Evolutionary conservation across 2,797 vertebrate species (phyloP).

Genomic region (Argya squamiceps): DNA sequence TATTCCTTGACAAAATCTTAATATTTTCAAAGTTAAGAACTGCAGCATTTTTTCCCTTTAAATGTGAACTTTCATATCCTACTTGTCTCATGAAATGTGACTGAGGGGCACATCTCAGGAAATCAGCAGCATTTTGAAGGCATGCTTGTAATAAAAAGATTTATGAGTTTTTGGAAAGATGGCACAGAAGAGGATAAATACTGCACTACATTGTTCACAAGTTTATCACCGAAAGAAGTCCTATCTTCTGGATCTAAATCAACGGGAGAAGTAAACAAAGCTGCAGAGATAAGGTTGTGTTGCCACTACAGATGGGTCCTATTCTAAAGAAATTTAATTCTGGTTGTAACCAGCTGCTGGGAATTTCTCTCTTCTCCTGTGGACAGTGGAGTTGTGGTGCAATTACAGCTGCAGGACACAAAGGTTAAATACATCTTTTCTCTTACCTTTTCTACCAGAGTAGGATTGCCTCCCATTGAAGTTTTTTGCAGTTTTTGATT

Average conservation of each 20-base stretch:
- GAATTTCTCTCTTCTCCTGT: background rate
- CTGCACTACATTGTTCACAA: rapidly evolving
- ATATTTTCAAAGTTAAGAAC: background rate
- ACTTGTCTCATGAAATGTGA: background rate
- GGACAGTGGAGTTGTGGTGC: background rate
- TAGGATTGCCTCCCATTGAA: background rate
- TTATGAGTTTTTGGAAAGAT: background rate
- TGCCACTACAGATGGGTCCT: background rate
- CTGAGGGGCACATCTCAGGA: background rate
- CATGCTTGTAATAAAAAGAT: background rate
- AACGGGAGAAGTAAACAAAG: background rate
- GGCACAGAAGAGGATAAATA: background rate
- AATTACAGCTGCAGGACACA: background rate
- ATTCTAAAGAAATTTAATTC: background rate
- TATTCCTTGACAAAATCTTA: constrained; percentile 1
- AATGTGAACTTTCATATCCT: background rate
- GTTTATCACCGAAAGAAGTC: background rate
- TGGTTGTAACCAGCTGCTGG: background rate
- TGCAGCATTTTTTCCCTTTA: background rate
- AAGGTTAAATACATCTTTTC: background rate
- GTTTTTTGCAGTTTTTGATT: rapidly evolving
- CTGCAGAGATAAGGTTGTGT: background rate
- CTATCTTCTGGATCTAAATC: constrained; percentile 5
- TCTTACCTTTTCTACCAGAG: background rate
- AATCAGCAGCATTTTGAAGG: background rate